phyloP scores from a whole-genome alignment of 2,797 vertebrate species.

The Emys orbicularis region DNA sequence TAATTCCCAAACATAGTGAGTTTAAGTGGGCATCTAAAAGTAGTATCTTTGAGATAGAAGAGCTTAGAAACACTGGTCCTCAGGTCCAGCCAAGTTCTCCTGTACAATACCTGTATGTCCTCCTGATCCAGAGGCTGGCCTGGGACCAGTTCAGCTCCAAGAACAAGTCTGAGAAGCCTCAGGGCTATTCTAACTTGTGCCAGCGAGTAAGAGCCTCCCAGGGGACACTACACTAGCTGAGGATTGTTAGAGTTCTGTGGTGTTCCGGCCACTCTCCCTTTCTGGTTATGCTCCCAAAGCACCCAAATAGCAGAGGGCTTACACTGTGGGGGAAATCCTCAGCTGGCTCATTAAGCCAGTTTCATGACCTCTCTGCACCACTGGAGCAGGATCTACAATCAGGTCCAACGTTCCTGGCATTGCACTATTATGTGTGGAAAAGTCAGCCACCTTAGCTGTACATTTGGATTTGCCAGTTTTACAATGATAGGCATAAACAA shows the following conservation, averaged over 20 bases:
- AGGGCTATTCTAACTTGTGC: neutral
- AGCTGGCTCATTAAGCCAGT: neutral
- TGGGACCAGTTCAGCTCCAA: neutral
- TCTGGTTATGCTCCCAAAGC: neutral
- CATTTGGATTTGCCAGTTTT: neutral
- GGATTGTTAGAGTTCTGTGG: accelerated
- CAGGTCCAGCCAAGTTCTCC: neutral
- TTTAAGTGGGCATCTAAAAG: neutral
- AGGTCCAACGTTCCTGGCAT: accelerated
- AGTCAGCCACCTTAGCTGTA: accelerated
- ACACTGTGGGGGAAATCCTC: accelerated
- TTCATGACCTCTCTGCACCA: accelerated
- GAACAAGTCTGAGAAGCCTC: neutral
- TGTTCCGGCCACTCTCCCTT: accelerated
- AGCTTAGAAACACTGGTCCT: accelerated
- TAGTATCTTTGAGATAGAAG: neutral
- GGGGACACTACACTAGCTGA: neutral
- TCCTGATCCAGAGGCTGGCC: neutral
- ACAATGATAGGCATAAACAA: neutral
- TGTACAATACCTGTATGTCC: accelerated
- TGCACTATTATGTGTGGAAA: accelerated
- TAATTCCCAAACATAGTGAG: neutral
- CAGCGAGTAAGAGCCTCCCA: neutral
- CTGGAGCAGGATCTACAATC: accelerated
- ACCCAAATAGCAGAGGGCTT: accelerated